Evolutionary conservation across 2,113 vertebrate species (phyloP).

Genomic region (Perca fluviatilis): DNA sequence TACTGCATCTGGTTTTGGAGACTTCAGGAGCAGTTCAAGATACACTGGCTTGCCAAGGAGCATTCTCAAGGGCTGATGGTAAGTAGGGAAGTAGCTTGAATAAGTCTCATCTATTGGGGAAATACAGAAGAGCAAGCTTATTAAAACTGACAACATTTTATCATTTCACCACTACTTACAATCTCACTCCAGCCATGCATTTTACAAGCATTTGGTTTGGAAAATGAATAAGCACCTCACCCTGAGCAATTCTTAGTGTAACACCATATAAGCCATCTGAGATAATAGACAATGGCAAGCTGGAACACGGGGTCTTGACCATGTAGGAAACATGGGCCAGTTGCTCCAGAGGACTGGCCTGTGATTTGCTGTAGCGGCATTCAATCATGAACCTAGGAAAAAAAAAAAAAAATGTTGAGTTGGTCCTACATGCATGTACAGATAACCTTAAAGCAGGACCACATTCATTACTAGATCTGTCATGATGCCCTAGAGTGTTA

Average conservation of each 20-base stretch:
- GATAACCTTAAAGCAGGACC: too few relatives aligned
- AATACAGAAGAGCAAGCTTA: background rate
- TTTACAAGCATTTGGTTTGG: rapidly evolving
- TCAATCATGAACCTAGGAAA: slow-evolving; percentile 81
- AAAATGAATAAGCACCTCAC: slow-evolving; percentile 38
- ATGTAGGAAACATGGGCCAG: slow-evolving; percentile 72
- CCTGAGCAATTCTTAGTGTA: slow-evolving; percentile 75
- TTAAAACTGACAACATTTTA: background rate
- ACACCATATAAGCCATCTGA: slow-evolving; percentile 66
- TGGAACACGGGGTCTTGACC: slow-evolving; percentile 68
- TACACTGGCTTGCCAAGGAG: slow-evolving; percentile 79
- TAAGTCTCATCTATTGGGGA: slow-evolving; percentile 69
- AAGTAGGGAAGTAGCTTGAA: slow-evolving; percentile 49
- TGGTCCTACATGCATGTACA: background rate
- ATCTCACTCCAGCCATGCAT: background rate
- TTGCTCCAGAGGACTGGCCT: background rate
- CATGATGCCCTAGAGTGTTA: too few relatives aligned
- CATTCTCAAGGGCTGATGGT: slow-evolving; percentile 68
- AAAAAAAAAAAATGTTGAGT: too few relatives aligned
- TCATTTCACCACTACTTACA: background rate
- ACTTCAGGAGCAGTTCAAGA: slow-evolving; percentile 73
- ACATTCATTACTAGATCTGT: background rate
- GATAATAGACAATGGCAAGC: background rate
- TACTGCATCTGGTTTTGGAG: slow-evolving; percentile 61
- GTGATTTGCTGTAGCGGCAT: slow-evolving; percentile 73